Evolutionary conservation across 2,113 vertebrate genomes (phyloP), one percentile per base, ranked within the genome.

Genomic region (Hirundichthys speculiger): DNA sequence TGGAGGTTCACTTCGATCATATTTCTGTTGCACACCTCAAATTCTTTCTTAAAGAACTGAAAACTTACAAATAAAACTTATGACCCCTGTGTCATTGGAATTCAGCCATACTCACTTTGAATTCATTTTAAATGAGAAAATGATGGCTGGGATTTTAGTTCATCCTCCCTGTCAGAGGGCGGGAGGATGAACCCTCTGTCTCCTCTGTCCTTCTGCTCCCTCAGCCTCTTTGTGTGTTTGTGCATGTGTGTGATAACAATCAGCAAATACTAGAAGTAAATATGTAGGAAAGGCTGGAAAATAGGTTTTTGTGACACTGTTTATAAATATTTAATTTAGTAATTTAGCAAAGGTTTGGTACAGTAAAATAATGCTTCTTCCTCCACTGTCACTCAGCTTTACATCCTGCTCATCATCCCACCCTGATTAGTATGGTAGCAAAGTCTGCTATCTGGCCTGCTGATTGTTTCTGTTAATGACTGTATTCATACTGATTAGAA

Each of bases 291-390:
- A 90, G 90, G 84, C 88, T 91, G 83, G 72, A 80, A 90, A 91
- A 91, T 90, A 83, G 79, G 76, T 86, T 92, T 89, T 80, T 77
- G 90, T 66, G 83, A 79, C 83, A 88, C 82, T 89, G 72, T 82
- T 85, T 84, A 92, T 92, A 83, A 92, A 92, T 92, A 92, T 91
- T 92, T 92, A 87, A 92, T 91, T 89, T 81, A 59, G 77, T 89
- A 64, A 89, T 90, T 90, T 88, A 86, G 79, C 59, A 82, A 73
- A 79, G 85, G 65, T 91, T 90, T 90, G 89, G 80, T 86, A 77
- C 73, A 89, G 86, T 75, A 89, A 88, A 90, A 86, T 73, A 89
- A 87, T 87, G 52, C 60, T 68, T 88, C 83, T 87, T 72, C 74
- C 69, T 50, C 47, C 52, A 64, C 72, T 81, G 69, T 82, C 80